Percentiles rank a stretch among this genome's conserved stretches.
Conservation (phyloP, 37 sponge, comb jelly and placozoan genomes). For the Geodia barretti region DNA sequence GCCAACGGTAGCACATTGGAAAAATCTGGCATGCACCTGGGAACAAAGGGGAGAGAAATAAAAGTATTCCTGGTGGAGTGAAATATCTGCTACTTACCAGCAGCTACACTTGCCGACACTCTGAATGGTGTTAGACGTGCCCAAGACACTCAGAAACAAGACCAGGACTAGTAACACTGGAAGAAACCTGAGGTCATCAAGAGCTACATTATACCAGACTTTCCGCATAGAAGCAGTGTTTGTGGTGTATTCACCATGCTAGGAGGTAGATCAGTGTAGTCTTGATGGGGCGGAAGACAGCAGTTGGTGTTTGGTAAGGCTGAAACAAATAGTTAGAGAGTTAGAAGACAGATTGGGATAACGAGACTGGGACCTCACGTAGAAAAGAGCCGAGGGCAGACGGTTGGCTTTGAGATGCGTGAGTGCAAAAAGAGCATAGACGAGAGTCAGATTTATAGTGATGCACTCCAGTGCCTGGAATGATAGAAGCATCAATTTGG, state of each 20-base stretch:
- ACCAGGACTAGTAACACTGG: not conserved
- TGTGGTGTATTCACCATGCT: constrained; percentile 1
- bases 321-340: too few species aligned
- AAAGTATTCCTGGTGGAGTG: not conserved
- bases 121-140: not conserved
- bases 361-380: too few species aligned
- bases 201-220: not conserved
- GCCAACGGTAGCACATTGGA: constrained; percentile 5
- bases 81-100: not conserved
- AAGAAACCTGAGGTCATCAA: not conserved
- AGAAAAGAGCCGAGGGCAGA: not conserved
- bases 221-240: not conserved
- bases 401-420: not conserved
- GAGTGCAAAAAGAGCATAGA: not conserved
- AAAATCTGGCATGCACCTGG: constrained; percentile 4
- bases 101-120: not conserved
- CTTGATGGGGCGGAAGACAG: not conserved
- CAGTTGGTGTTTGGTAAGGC: not conserved
- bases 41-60: not conserved
- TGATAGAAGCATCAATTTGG: not conserved
- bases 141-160: not conserved
- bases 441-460: not conserved
- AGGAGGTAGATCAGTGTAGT: not conserved
- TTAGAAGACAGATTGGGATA: too few species aligned
- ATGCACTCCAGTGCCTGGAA: not conserved